These are phyloP conservation scores for Volucella inanis DNA, from an alignment of 2,888 invertebrate genomes.

Conservation along the genomic window DNA sequence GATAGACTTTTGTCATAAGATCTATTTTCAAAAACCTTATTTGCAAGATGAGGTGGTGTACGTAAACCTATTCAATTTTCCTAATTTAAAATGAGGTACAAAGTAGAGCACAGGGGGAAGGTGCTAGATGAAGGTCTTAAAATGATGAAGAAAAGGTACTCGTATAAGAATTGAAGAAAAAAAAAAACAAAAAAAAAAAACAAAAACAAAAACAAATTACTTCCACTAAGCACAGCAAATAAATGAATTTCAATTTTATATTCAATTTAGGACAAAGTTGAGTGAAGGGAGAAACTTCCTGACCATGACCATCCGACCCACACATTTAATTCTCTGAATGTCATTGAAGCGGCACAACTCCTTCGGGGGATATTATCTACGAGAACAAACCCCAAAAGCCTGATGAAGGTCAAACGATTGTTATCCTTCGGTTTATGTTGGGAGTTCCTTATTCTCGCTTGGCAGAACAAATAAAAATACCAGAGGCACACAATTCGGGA, in stretches of 20 bases:
- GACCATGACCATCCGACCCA: too few species aligned
- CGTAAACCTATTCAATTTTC: background rate
- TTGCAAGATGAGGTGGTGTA: background rate
- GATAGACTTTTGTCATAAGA: slow-evolving; percentile 29
- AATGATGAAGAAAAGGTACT: too few species aligned
- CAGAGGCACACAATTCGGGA: too few species aligned
- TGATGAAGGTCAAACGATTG: slow-evolving; percentile 39
- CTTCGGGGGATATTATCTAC: slow-evolving; percentile 37
- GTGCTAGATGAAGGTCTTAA: too few species aligned
- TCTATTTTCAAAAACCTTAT: slow-evolving; percentile 20
- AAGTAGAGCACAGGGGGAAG: too few species aligned
- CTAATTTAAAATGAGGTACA: too few species aligned
- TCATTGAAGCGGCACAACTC: background rate
- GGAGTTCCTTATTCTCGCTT: too few species aligned
- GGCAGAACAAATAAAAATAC: too few species aligned
- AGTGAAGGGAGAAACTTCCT: background rate
- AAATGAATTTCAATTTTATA: slow-evolving; percentile 52
- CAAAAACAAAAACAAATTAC: slow-evolving; percentile 30
- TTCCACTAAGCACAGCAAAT: slow-evolving; percentile 54
- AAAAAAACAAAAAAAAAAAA: slow-evolving; percentile 45
- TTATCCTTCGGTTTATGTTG: slow-evolving; percentile 35
- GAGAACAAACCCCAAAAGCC: background rate
- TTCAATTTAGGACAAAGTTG: slow-evolving; percentile 51
- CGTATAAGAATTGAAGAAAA: background rate
- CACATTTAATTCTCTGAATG: too few species aligned